Percentiles rank a stretch among this genome's conserved stretches.
Evolutionary conservation across 2,797 vertebrate species (phyloP).

Genomic region (Antrozous pallidus): DNA sequence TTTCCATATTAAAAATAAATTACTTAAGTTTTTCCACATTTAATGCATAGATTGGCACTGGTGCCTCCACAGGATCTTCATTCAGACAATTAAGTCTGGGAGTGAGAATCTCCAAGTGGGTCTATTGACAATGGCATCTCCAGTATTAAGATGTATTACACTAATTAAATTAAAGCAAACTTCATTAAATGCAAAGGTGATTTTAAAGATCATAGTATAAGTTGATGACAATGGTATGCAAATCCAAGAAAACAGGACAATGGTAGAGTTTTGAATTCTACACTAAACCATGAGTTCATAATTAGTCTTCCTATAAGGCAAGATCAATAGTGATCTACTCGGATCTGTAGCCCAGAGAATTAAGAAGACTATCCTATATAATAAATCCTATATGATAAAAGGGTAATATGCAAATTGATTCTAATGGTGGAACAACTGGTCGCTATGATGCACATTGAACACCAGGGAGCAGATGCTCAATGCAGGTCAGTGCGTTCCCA

Average conservation of each 20-base stretch:
- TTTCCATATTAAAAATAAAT: background rate
- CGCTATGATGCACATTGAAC: no score
- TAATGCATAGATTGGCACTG: background rate
- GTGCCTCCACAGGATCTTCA: background rate
- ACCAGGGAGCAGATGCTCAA: no score
- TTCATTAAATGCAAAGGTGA: background rate
- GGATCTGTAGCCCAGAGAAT: background rate
- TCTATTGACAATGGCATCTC: background rate
- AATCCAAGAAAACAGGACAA: background rate
- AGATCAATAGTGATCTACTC: background rate
- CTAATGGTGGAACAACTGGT: accelerated
- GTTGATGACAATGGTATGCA: background rate
- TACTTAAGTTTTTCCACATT: background rate
- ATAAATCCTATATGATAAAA: no score
- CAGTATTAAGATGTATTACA: background rate
- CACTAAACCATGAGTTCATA: background rate
- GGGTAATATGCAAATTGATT: no score
- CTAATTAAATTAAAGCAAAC: background rate
- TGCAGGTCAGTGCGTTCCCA: no score
- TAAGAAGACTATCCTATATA: background rate
- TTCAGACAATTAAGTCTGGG: background rate
- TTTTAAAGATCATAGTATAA: background rate
- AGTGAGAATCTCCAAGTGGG: no score
- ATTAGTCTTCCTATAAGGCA: background rate
- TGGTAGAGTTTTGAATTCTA: background rate